These are phyloP conservation scores for Aleiodes leptofemur DNA, from an alignment of 2,888 invertebrate genomes.

Conservation along the genomic window DNA sequence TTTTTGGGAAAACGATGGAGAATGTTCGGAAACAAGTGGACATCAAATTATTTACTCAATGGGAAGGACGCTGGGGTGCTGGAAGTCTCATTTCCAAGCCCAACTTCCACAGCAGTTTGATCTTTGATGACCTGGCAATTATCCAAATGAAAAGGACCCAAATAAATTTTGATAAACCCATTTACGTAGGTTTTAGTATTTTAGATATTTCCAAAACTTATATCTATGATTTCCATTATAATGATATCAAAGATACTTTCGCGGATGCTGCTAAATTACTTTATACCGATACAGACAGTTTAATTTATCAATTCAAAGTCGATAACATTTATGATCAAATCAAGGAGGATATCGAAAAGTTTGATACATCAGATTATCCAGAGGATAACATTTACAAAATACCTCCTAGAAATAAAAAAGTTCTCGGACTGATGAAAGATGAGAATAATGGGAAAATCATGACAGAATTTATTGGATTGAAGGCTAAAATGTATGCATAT, in stretches of 20 bases:
- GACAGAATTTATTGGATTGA: slow-evolving; percentile 30
- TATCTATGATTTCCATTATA: slow-evolving; percentile 55
- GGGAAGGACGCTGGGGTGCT: slow-evolving; percentile 63
- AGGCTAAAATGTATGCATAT: slow-evolving; percentile 32
- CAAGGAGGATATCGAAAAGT: slow-evolving; percentile 56
- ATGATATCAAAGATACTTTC: slow-evolving; percentile 42
- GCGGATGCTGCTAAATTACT: slow-evolving; percentile 41
- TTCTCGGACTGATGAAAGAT: slow-evolving; percentile 44
- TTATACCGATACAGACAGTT: slow-evolving; percentile 46
- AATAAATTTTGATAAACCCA: slow-evolving; percentile 40
- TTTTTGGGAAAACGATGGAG: slow-evolving; percentile 72
- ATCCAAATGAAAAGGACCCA: slow-evolving; percentile 59
- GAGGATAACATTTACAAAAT: slow-evolving; percentile 47
- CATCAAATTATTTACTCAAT: slow-evolving; percentile 62
- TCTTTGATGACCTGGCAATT: slow-evolving; percentile 66
- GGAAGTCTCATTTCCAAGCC: slow-evolving; percentile 60
- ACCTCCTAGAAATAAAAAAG: slow-evolving; percentile 46
- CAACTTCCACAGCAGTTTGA: slow-evolving; percentile 61
- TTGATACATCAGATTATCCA: slow-evolving; percentile 53
- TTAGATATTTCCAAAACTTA: slow-evolving; percentile 49
- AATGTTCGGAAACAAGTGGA: slow-evolving; percentile 69
- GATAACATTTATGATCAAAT: slow-evolving; percentile 39
- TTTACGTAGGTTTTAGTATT: slow-evolving; percentile 39
- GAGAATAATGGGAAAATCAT: slow-evolving; percentile 41
- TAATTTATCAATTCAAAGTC: slow-evolving; percentile 36